Percentiles rank a stretch among this genome's conserved stretches.
phyloP scores from a whole-genome alignment of 2,797 vertebrate genomes.

The Spinus olivaceus region DNA sequence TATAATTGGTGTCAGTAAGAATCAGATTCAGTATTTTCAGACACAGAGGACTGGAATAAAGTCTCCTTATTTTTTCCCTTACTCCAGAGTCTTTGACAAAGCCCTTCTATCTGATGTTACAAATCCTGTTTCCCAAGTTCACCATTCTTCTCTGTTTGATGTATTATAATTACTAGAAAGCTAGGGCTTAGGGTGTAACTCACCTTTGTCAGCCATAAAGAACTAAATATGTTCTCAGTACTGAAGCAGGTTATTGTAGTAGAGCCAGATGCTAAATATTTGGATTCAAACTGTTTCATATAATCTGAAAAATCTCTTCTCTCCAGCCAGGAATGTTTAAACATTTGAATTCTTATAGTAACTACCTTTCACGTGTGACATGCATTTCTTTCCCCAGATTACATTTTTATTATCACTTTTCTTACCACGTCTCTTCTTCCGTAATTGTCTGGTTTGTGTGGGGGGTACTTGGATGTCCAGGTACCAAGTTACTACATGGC shows the following conservation, averaged over 20 bases:
- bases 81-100: not conserved
- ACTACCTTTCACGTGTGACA: not conserved
- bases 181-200: not conserved
- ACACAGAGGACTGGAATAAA: not conserved
- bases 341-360: not conserved
- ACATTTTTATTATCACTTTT: not conserved
- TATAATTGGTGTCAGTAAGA: not conserved
- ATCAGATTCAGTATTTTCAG: not conserved
- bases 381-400: not conserved
- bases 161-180: not conserved
- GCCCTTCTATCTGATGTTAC: not conserved
- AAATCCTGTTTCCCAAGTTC: not conserved
- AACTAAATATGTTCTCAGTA: not conserved
- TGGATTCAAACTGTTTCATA: not conserved
- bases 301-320: not conserved
- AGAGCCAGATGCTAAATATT: not conserved
- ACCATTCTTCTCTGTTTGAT: not conserved
- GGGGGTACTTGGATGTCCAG: not conserved
- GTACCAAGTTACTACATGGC: not conserved
- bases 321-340: not conserved
- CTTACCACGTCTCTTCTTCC: not conserved
- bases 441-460: not conserved
- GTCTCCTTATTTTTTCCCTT: not conserved
- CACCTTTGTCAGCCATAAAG: not conserved
- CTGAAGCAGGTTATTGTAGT: not conserved